These are phyloP conservation scores for Hyperoplus immaculatus DNA, from an alignment of 2,797 vertebrate genomes.

Conservation along the genomic window DNA sequence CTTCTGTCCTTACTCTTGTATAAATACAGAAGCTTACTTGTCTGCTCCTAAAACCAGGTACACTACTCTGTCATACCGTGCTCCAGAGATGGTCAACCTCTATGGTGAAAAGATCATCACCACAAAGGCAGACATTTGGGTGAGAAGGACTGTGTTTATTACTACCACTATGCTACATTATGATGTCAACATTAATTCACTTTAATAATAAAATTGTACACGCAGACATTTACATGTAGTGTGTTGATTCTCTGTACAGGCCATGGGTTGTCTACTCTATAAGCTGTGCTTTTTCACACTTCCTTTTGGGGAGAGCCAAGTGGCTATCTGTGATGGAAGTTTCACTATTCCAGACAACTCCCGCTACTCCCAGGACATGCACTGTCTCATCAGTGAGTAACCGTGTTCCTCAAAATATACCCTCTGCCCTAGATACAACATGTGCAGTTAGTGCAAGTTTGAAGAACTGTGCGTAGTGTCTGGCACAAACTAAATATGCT, in stretches of 20 bases:
- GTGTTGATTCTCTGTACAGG: conserved; percentile 80
- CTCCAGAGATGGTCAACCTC: conserved; percentile 99
- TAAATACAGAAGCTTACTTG: conserved; percentile 18
- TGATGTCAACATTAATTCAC: background rate
- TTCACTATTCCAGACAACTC: conserved; percentile 99
- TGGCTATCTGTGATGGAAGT: conserved; percentile 98
- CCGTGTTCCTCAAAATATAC: conserved; percentile 12
- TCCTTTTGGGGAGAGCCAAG: conserved; percentile 98
- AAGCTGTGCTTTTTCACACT: conserved; percentile 98
- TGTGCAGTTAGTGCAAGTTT: conserved; percentile 5
- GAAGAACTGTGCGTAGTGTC: background rate
- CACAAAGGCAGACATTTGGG: conserved; percentile 98
- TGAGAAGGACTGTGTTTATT: conserved; percentile 74
- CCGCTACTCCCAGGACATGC: conserved; percentile 96
- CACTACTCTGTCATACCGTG: conserved; percentile 96
- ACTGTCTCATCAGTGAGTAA: conserved; percentile 98
- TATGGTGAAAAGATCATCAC: conserved; percentile 96
- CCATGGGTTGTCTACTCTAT: conserved; percentile 97
- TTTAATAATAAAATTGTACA: background rate
- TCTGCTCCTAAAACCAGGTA: conserved; percentile 86
- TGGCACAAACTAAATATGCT: conserved; percentile 3
- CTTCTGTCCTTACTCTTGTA: background rate
- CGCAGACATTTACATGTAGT: background rate
- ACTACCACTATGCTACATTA: background rate
- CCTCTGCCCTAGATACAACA: conserved; percentile 1